Evolutionary conservation across 2,113 vertebrate genomes (phyloP).

Genomic region (Arizona elegans): DNA sequence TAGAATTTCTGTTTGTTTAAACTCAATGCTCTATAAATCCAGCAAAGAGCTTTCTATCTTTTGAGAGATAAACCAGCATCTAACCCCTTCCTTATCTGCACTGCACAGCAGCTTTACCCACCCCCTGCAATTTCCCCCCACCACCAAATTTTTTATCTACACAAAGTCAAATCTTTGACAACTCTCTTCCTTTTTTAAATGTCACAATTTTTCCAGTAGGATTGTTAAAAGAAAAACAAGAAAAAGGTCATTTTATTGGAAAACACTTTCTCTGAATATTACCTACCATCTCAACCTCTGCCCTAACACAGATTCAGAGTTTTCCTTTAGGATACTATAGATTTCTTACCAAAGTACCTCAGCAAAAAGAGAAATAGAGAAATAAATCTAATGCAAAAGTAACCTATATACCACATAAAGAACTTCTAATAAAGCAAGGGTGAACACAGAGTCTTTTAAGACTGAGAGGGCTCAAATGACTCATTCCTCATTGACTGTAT

Average conservation of each 20-base stretch:
- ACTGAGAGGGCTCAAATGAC: neutral
- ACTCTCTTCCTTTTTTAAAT: constrained; percentile 54
- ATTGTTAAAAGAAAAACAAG: constrained; percentile 6
- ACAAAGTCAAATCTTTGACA: constrained; percentile 54
- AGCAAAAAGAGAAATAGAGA: neutral
- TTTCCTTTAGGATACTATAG: neutral
- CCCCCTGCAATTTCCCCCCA: neutral
- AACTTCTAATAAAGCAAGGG: neutral
- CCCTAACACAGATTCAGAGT: neutral
- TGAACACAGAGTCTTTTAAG: neutral
- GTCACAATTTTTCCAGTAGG: constrained; percentile 42
- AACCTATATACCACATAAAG: neutral
- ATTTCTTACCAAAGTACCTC: neutral
- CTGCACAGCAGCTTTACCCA: constrained; percentile 52
- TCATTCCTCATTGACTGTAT: neutral
- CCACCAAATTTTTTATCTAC: constrained; percentile 54
- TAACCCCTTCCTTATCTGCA: constrained; percentile 60
- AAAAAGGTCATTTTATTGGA: constrained; percentile 9
- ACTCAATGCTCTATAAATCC: constrained; percentile 47
- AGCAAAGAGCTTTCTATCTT: constrained; percentile 44
- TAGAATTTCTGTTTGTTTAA: constrained; percentile 54
- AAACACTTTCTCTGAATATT: constrained; percentile 24
- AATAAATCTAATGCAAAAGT: neutral
- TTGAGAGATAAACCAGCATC: constrained; percentile 52
- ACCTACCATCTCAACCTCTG: neutral